Conservation (phyloP, 2,888 invertebrate genomes). For the Lobophora halterata region DNA sequence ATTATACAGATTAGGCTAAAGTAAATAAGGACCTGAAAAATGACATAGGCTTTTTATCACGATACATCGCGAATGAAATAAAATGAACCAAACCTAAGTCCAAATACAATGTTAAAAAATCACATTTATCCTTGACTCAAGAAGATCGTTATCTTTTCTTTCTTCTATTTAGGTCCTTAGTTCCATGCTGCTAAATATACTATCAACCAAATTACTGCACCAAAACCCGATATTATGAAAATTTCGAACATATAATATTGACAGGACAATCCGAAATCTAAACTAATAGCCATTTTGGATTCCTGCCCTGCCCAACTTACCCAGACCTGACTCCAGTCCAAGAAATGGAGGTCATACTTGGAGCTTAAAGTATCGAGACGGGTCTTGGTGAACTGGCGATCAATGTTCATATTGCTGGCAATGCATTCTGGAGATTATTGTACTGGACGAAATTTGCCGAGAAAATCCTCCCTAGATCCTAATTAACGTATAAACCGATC, state of each 20-base stretch:
- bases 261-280: constrained; percentile 51
- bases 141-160: background rate
- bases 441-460: constrained; percentile 50
- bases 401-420: constrained; percentile 49
- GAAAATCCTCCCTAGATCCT: constrained; percentile 47
- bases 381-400: constrained; percentile 33
- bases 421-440: constrained; percentile 59
- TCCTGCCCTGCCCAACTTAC: constrained; percentile 36
- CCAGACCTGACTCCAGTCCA: constrained; percentile 25
- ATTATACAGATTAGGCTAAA: too few relatives aligned
- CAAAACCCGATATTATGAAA: constrained; percentile 34
- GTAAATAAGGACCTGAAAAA: too few relatives aligned
- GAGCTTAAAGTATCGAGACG: constrained; percentile 9
- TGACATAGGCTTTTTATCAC: too few relatives aligned
- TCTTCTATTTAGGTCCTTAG: background rate
- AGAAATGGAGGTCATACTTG: constrained; percentile 5
- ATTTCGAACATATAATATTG: constrained; percentile 45
- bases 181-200: constrained; percentile 4
- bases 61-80: too few relatives aligned
- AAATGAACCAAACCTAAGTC: too few relatives aligned
- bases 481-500: constrained; percentile 53
- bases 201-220: constrained; percentile 27
- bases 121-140: background rate
- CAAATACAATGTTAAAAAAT: too few relatives aligned
- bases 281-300: constrained; percentile 55